A percentile compares a stretch with the other conserved stretches of the same genome.
Conservation (phyloP, 2,888 invertebrate species). For the Mesorhabditis spiculigera region DNA sequence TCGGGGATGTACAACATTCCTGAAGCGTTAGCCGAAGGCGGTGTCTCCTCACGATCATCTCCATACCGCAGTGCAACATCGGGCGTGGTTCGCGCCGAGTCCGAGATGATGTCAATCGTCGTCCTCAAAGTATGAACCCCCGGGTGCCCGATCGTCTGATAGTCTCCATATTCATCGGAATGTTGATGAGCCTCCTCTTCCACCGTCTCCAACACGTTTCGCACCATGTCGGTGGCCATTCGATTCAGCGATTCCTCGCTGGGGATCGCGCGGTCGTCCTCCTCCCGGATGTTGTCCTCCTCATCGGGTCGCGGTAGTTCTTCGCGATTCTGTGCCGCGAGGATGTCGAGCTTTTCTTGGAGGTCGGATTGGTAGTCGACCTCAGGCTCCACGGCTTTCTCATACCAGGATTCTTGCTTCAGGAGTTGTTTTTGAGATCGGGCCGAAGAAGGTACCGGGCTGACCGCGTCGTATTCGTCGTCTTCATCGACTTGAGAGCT, state of each 20-base stretch:
- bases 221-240: constrained; percentile 1
- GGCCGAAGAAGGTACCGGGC: constrained; percentile 13
- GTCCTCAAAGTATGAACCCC: not conserved
- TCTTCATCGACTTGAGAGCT: not conserved
- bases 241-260: not conserved
- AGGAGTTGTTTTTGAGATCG: constrained; percentile 17
- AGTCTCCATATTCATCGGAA: not conserved
- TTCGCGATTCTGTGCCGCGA: constrained; percentile 26
- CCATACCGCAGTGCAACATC: constrained; percentile 36
- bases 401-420: constrained; percentile 39
- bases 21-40: constrained; percentile 29
- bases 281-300: constrained; percentile 8
- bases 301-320: constrained; percentile 7
- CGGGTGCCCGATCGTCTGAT: not conserved
- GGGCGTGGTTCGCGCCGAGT: constrained; percentile 34
- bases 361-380: constrained; percentile 44
- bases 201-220: constrained; percentile 10
- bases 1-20: constrained; percentile 33
- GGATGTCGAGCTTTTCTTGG: constrained; percentile 35
- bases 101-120: constrained; percentile 6
- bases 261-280: not conserved
- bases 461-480: not conserved
- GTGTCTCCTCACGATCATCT: constrained; percentile 31
- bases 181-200: constrained; percentile 32
- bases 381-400: constrained; percentile 39